Evolutionary conservation across 2,113 vertebrate species (phyloP), one percentile per base, ranked within the genome.

Genomic region (Malurus cyaneus): DNA sequence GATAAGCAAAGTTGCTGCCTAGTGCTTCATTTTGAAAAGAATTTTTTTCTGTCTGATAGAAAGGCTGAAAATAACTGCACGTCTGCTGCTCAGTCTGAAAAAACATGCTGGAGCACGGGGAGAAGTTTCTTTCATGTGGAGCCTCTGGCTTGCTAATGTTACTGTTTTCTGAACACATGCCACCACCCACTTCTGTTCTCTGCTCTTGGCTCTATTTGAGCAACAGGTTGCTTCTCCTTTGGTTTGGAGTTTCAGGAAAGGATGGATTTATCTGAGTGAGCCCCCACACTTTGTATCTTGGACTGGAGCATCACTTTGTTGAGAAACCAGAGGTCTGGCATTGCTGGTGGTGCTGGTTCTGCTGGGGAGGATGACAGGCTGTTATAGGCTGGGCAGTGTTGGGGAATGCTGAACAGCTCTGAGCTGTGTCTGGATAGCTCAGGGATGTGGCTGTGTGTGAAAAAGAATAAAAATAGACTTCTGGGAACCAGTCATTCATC

Each of bases 171-270:
- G 83, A 91, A 39, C 47, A 24, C 9, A 5, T 50, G 60, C 67
- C 56, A 59, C 69, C 57, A 14, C 80, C 42, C 32, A 29, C 60
- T 93, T 70, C 49, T 89, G 79, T 90, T 78, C 56, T 86, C 60
- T 73, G 62, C 18, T 65, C 25, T 83, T 69, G 76, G 26, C 47
- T 83, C 21, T 62, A 0, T 64, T 62, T 64, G 64, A 88, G 76
- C 86, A 86, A 41, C 47, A 78, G 59, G 54, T 70, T 90, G 59
- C 50, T 82, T 67, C 47, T 88, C 14, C 74, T 78, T 80, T 56
- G 44, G 54, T 69, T 79, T 49, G 60, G 62, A 69, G 10, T 70
- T 80, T 87, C 28, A 59, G 65, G 52, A 25, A 67, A 54, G 26
- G 42, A 34, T 31, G 65, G 41, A 31, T 81, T 93, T 71, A 8